These are phyloP conservation scores for Amphiduros pacificus DNA, from an alignment of 2,888 invertebrate genomes.

Conservation along the genomic window DNA sequence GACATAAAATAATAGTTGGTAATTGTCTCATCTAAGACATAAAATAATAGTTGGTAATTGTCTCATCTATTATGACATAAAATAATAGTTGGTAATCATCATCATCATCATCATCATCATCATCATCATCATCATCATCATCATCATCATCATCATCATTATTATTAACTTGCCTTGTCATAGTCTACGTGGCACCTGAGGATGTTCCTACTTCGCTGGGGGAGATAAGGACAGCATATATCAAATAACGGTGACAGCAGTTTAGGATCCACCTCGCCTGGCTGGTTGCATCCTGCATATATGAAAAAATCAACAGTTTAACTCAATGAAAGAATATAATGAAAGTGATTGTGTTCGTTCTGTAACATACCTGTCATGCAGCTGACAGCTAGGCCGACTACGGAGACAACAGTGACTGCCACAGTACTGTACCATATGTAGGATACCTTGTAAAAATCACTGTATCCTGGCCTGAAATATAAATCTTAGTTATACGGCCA, in stretches of 20 bases:
- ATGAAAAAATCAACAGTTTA: neutral
- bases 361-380: conserved; percentile 26
- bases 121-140: too few species aligned
- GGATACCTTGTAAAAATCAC: conserved; percentile 30
- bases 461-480: conserved; percentile 20
- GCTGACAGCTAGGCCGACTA: conserved; percentile 30
- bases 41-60: too few species aligned
- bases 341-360: too few species aligned
- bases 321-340: too few species aligned
- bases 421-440: conserved; percentile 33
- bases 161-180: neutral
- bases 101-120: too few species aligned
- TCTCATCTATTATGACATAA: too few species aligned
- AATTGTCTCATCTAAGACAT: too few species aligned
- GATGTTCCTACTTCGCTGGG: neutral
- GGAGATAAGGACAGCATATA: conserved; percentile 1
- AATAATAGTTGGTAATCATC: too few species aligned
- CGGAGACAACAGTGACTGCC: conserved; percentile 20
- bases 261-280: neutral
- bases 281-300: neutral
- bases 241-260: conserved; percentile 2
- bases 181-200: conserved; percentile 5
- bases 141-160: too few species aligned
- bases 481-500: too few species aligned
- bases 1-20: too few species aligned